Percentiles rank a stretch among this genome's conserved stretches.
Conservation (phyloP, 2,113 vertebrate species). For the Albula glossodonta region DNA sequence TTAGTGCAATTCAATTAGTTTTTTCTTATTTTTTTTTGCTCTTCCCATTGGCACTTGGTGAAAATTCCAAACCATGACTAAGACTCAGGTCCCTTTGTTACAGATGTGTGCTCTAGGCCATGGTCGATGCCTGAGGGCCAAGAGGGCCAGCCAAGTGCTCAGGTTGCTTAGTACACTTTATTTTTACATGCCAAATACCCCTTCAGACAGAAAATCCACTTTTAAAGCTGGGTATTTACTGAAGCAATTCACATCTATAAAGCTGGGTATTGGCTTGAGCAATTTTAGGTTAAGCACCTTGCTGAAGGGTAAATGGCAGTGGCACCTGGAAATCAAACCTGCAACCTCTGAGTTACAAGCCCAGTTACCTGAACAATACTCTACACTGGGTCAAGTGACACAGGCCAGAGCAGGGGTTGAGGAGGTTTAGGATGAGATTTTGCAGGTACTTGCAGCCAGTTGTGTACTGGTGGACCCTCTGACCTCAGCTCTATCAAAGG, state of each 20-base stretch:
- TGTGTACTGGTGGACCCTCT: background rate
- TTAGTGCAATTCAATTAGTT: slow-evolving; percentile 72
- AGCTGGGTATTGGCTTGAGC: too few relatives aligned
- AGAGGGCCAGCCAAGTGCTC: slow-evolving; percentile 14
- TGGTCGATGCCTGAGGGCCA: background rate
- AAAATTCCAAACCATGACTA: slow-evolving; percentile 60
- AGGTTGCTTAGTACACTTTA: background rate
- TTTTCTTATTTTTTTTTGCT: slow-evolving; percentile 53
- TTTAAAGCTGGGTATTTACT: too few relatives aligned
- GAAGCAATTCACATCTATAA: too few relatives aligned
- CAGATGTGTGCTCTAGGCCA: slow-evolving; percentile 50
- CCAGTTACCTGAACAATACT: too few relatives aligned
- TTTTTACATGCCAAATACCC: background rate
- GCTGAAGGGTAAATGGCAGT: too few relatives aligned
- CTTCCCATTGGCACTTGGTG: slow-evolving; percentile 78
- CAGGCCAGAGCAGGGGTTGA: background rate
- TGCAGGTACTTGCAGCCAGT: background rate
- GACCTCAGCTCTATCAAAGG: background rate
- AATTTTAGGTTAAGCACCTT: too few relatives aligned
- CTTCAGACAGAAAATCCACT: too few relatives aligned
- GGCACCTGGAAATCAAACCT: too few relatives aligned
- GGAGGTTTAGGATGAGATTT: background rate
- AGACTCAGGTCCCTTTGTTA: slow-evolving; percentile 27
- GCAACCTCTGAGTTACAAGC: too few relatives aligned
- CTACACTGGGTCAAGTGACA: background rate